phyloP scores from a whole-genome alignment of 1,140 invertebrate genomes.

The Drosophila lacteicornis region DNA sequence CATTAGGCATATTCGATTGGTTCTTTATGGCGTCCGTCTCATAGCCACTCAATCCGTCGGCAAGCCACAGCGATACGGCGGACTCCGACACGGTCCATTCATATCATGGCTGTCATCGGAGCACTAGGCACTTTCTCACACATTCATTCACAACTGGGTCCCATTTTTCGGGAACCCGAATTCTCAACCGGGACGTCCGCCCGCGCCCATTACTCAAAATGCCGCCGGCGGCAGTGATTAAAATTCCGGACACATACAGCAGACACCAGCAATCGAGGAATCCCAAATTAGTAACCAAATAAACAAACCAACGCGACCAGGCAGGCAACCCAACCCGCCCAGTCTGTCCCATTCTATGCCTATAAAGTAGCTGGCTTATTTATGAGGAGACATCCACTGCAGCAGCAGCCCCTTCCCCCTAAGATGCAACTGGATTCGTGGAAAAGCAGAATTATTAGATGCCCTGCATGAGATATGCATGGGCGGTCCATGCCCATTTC shows the following conservation, averaged over 20 bases:
- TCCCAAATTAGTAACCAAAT: constrained; percentile 82
- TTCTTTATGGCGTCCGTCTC: constrained; percentile 48
- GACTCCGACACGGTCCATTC: constrained; percentile 48
- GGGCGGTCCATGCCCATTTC: constrained; percentile 52
- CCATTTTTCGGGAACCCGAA: constrained; percentile 56
- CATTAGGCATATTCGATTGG: constrained; percentile 47
- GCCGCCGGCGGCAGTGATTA: constrained; percentile 65
- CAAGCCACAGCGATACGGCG: constrained; percentile 19
- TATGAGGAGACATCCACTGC: constrained; percentile 68
- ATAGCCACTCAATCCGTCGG: constrained; percentile 20
- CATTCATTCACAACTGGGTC: constrained; percentile 70
- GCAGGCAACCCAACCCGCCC: constrained; percentile 37
- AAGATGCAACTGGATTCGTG: constrained; percentile 74
- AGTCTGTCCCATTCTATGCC: constrained; percentile 50
- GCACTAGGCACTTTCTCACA: constrained; percentile 68
- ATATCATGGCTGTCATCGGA: constrained; percentile 57
- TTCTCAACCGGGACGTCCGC: constrained; percentile 48
- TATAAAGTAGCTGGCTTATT: constrained; percentile 77
- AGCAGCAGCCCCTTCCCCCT: constrained; percentile 12
- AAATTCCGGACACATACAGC: constrained; percentile 68
- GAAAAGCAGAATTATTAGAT: constrained; percentile 75
- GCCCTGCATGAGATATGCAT: constrained; percentile 68
- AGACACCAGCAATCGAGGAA: constrained; percentile 61
- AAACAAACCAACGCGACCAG: constrained; percentile 71
- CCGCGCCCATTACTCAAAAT: constrained; percentile 77